Base-by-base conservation (phyloP, 2,888 invertebrate genomes). In the Yponomeuta evonymella region DNA sequence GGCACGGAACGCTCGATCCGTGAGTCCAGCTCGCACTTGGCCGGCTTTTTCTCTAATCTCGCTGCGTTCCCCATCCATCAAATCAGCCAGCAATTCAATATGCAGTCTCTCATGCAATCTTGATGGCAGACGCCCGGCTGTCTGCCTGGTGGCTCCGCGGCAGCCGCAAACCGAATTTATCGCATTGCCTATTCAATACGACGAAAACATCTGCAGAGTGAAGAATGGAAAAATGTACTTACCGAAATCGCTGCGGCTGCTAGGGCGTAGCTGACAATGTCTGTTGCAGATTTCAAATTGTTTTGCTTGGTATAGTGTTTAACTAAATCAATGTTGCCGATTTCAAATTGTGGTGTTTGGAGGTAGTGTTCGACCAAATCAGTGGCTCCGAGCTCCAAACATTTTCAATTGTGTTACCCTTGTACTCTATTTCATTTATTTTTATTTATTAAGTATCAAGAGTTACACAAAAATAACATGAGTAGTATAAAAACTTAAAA, bases 121-220 rank as follows among this genome's bases (percentile, higher is more conserved):
- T 51, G 70, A 70, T 70, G 67, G 65, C 29, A 51, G 80, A 79
- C 83, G 83, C 79, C 82, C 80, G 76, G 79, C 81, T 83, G 87
- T 81, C 82, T 76, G 71, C 73, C 70, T 71, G 73, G 43, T 48
- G 51, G 51, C 51, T 58, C 4, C 51, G 51, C 15, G 76, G 75
- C 15, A 76, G 75, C 78, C 77, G 80, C 83, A 85, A 87, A 87
- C 88, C 84, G 89, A 89, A 89, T 90, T 91, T 90, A 91, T 91
- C 90, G 81, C 86, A 89, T 88, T 88, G 89, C 84, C 88, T 87
- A 90, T 91, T 89, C 90, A 88, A 86, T 87, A 81, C 86, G 81
- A 79, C 81, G 78, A 80, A 82, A 84, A 84, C 89, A 88, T 89
- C 88, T 88, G 89, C 84, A 84, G 82, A 78, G 75, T 77, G 79